Evolutionary conservation across 2,888 invertebrate species (phyloP), one percentile per base, ranked within the genome.

Genomic region (Polia nebulosa): DNA sequence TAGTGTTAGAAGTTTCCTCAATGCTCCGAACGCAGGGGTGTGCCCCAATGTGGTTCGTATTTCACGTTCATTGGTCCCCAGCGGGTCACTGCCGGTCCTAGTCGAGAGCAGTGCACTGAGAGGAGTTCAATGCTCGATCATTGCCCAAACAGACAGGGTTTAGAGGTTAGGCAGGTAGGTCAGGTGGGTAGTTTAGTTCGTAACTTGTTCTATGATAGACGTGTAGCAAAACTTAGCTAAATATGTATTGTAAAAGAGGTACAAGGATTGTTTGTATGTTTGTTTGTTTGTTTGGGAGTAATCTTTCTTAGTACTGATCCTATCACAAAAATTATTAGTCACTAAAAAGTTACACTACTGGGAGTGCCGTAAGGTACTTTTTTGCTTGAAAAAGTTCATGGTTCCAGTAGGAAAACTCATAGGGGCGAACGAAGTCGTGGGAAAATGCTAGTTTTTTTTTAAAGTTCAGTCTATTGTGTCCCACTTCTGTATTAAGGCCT

Each of bases 41-140:
- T 51, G 76, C 72, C 74, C 68, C 56, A 67, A 53, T 58, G 74
- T 66, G 79, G 74, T 77, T 83, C 78, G 86, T 92, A 90, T 86
- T 87, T 92, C 86, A 90, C 84, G 41, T 67, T 72, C 78, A 90
- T 84, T 81, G 84, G 85, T 86, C 91, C 91, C 89, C 29, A 29
- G 87, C 67, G 90, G 72, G 78, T 72, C 91, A 88, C 39, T 32
- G 87, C 68, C 90, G 72, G 79, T 70, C 71, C 76, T 83, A 72
- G 76, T 78, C 72, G 61, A 51, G 61, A 52, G 39, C 76, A 69
- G 36, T 83, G 77, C 74, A 76, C 75, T 68, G 78, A 71, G n/a
- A n/a, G n/a, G n/a, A n/a, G 74, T 69, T 76, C 81, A 74, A 78
- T 77, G 78, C 73, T 72, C 80, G 78, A 83, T 86, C 84, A 81